Evolutionary conservation across 2,113 vertebrate species (phyloP), one percentile per base, ranked within the genome.

Genomic region (Macrotus californicus): DNA sequence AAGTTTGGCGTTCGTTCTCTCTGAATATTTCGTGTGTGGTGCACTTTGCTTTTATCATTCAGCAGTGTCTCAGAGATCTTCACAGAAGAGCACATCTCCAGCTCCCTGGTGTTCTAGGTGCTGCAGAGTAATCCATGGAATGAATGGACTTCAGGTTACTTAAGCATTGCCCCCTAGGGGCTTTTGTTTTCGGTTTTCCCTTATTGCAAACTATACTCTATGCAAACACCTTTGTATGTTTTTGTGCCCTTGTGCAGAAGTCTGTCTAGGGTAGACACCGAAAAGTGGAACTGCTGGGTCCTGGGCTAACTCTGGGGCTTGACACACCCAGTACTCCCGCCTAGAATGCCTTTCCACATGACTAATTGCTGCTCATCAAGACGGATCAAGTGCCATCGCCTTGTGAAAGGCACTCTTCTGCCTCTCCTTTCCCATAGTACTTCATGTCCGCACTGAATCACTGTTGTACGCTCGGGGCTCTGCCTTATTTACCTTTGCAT

Each of bases 321-420:
- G 92, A 81, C 94, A 96, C 61, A 70, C 43, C 89, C 69, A 13
- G 14, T 12, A 72, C 4, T 67, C 56, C 81, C 0, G 1, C 46
- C 91, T 41, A 34, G 67, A 73, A 86, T 83, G 69, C 39, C 80
- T 93, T 48, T 82, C 52, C 81, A 64, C 67, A 64, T 95, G 96
- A 95, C 92, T 96, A 66, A 95, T 94, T 59, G 70, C 91, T 82
- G 69, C 10, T 97, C 85, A 72, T 70, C 46, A 26, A 73, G 90
- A 46, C 50, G 64, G 46, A 22, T 39, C 56, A 22, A 84, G 70
- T 61, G 59, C 36, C 69, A 18, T 46, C n/a, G 22, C 56, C 67
- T 16, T 9, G 61, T n/a, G 48, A 89, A 83, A 86, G 70, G 80
- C 39, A 59, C 54, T 61, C 56, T 94, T 79, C 54, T 67, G 81